These are phyloP conservation scores for Achatina immaculata DNA, from an alignment of 1,140 invertebrate genomes.

Conservation along the genomic window DNA sequence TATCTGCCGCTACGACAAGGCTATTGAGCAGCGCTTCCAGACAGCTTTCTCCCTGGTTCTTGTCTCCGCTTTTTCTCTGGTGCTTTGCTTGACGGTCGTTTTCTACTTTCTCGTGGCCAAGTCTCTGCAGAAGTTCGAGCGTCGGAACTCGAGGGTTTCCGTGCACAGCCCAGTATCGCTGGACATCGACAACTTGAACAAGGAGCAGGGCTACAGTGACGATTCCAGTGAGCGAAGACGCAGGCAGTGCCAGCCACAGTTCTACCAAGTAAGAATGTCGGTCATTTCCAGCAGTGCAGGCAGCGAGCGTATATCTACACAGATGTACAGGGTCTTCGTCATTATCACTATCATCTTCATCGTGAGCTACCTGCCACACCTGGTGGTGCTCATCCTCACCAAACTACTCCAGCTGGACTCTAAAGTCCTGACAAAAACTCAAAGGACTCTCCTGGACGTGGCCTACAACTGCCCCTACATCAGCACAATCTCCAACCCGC, in stretches of 20 bases:
- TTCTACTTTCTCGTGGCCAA: constrained; percentile 13
- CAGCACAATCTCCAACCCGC: constrained; percentile 41
- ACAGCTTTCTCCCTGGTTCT: not conserved
- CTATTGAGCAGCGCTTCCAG: not conserved
- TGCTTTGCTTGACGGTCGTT: not conserved
- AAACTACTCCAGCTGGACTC: not conserved
- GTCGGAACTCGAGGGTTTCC: not conserved
- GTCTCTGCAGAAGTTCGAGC: not conserved
- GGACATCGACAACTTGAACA: not conserved
- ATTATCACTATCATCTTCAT: constrained; percentile 42
- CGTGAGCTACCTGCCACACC: constrained; percentile 45
- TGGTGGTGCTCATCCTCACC: constrained; percentile 35
- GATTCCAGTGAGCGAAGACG: not conserved
- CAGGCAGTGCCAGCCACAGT: not conserved
- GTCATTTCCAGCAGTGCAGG: not conserved
- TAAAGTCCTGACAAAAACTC: constrained; percentile 8
- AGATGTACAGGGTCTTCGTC: constrained; percentile 41
- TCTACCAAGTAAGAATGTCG: not conserved
- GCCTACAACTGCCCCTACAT: constrained; percentile 46
- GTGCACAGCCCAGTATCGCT: not conserved
- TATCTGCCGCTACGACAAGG: constrained; percentile 22
- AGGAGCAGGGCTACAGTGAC: not conserved
- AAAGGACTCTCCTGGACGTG: constrained; percentile 29
- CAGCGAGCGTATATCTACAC: constrained; percentile 24
- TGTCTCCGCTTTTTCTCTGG: not conserved